Evolutionary conservation across 1,140 invertebrate species (phyloP).

Genomic region (Trachymyrmex cornetzi): DNA sequence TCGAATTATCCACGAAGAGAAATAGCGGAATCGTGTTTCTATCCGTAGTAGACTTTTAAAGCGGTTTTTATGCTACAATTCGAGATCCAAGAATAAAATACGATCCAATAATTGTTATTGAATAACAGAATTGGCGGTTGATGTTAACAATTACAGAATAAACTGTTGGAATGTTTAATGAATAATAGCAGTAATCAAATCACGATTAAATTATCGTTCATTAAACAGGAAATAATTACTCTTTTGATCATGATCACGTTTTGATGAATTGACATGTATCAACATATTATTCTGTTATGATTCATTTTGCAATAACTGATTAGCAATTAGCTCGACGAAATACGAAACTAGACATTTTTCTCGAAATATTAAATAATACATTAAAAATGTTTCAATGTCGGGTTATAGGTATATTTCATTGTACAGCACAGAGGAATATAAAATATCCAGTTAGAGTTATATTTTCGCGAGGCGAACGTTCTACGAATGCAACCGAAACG

Average conservation of each 20-base stretch:
- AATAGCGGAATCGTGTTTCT: background rate
- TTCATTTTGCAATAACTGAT: conserved; percentile 5
- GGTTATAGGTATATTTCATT: background rate
- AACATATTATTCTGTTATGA: background rate
- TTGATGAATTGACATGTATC: conserved; percentile 13
- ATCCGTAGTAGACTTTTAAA: background rate
- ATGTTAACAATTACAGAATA: conserved; percentile 19
- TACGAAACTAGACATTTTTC: too few species aligned
- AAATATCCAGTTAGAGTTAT: conserved; percentile 36
- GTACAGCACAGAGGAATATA: background rate
- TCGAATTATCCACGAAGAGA: conserved; percentile 24
- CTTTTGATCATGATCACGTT: conserved; percentile 9
- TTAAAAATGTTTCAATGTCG: background rate
- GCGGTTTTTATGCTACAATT: background rate
- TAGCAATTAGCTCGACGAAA: background rate
- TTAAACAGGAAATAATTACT: conserved; percentile 45
- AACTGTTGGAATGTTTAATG: background rate
- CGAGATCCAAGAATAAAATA: background rate
- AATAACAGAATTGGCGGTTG: conserved; percentile 16
- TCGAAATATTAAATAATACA: background rate
- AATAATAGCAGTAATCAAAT: conserved; percentile 32
- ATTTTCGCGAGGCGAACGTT: background rate
- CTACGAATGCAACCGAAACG: conserved; percentile 26
- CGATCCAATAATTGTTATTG: background rate
- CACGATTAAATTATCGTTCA: conserved; percentile 45